Conservation (phyloP, 2,113 vertebrate genomes). For the Cottus gobio region DNA sequence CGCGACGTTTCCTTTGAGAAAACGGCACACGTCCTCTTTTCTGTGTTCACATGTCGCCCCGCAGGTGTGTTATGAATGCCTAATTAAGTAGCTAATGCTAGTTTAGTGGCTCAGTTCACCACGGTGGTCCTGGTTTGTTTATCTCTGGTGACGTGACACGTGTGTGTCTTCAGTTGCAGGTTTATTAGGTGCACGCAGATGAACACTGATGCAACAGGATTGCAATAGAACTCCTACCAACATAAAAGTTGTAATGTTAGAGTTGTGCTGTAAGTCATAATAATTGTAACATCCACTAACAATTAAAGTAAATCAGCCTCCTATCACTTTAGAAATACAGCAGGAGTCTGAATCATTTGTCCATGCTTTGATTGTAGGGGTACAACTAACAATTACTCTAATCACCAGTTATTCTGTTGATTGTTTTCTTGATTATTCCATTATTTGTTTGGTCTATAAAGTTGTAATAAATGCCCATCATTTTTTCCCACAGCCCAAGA, state of each 20-base stretch:
- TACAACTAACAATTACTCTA: neutral
- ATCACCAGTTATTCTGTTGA: neutral
- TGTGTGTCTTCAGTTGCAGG: neutral
- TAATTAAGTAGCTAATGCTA: constrained; percentile 13
- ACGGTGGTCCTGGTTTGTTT: neutral
- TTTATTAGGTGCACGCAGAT: neutral
- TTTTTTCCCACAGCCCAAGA: neutral
- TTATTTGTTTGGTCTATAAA: neutral
- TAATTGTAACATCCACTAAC: neutral
- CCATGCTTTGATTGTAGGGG: neutral
- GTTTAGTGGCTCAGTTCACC: neutral
- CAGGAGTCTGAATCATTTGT: neutral
- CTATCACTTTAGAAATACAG: neutral
- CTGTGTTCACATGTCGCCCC: neutral
- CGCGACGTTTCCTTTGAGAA: neutral
- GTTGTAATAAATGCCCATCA: neutral
- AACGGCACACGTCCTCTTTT: neutral
- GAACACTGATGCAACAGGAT: neutral
- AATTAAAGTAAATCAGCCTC: neutral
- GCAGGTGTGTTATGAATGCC: constrained; percentile 29
- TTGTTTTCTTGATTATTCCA: neutral
- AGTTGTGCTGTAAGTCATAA: neutral
- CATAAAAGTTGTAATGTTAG: neutral
- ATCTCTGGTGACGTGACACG: neutral
- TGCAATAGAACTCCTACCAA: neutral